Evolutionary conservation across 2,113 vertebrate genomes (phyloP), one percentile per base, ranked within the genome.

Genomic region (Scolopax mira): DNA sequence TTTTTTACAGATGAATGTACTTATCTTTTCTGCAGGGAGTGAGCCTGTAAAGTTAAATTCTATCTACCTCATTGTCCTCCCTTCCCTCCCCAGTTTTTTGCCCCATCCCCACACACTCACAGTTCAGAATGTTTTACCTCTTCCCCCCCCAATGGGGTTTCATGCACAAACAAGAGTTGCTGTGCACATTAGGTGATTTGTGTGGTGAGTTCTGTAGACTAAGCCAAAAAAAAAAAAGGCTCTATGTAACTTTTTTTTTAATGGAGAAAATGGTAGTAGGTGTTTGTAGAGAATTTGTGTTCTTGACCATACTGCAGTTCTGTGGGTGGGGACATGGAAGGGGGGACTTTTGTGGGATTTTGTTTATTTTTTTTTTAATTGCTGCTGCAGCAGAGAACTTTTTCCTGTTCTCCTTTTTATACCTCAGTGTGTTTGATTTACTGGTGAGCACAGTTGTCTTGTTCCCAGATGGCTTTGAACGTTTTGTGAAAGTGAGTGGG

Each of bases 1-100:
- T 98, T 98, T 95, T 96, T 97, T 99, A 98, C 98, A 99, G 99
- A 99, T 99, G 99, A 99, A 99, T 99, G 99, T 99, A 99, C 98
- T 98, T 98, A 79, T 64, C 97, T 97, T 98, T 97, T 97, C 98
- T 99, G 98, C 99, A 99, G 98, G 99, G 98, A 98, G 98, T 97
- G 98, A 99, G 98, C 99, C 99, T 98, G 98, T 99, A 98, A 99
- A 99, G 98, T 98, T 98, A 98, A 94, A 97, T 97, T 97, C 96
- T 98, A 98, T 98, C 98, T 98, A 98, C 98, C 98, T 98, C 98
- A 98, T 97, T 92, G 95, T 95, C 96, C 97, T 97, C 88, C 83
- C 93, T 92, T 97, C 79, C 89, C 62, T 92, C 54, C 92, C 95
- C 3, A 15, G 94, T 89, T 79, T 91, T 90, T 94, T 6, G 1